These are phyloP conservation scores for Cyphotilapia sp. DNA, from an alignment of 2,113 vertebrate genomes.

Conservation along the genomic window DNA sequence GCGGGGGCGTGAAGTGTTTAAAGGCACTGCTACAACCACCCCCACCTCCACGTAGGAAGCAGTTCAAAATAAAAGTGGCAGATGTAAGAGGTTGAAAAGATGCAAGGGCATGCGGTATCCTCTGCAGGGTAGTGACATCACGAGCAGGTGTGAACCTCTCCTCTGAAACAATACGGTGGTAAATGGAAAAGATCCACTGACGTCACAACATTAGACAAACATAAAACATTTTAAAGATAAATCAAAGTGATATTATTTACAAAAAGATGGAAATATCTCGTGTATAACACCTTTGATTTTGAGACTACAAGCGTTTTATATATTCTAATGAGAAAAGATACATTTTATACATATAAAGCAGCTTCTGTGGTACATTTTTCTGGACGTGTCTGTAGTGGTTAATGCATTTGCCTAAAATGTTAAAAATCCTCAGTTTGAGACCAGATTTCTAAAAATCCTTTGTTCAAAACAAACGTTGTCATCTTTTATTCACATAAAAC, in stretches of 20 bases:
- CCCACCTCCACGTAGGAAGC: background rate
- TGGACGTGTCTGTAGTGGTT: background rate
- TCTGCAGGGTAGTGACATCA: background rate
- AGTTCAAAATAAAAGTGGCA: background rate
- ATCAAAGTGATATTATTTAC: fast-evolving
- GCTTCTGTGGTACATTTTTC: background rate
- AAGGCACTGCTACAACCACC: background rate
- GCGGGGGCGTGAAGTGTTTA: background rate
- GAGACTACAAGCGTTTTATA: fast-evolving
- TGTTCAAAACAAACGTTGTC: fast-evolving
- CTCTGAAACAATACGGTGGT: background rate
- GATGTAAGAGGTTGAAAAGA: background rate
- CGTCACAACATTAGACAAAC: background rate
- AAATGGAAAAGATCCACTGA: background rate
- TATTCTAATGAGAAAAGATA: background rate
- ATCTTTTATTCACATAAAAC: background rate
- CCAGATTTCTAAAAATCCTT: background rate
- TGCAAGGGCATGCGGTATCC: background rate
- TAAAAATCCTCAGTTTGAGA: background rate
- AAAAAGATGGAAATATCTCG: fast-evolving
- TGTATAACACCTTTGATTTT: background rate
- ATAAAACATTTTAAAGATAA: background rate
- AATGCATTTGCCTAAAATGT: background rate
- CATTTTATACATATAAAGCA: background rate
- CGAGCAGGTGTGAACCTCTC: background rate